phyloP scores from a whole-genome alignment of 2,113 vertebrate genomes.

The Abramis brama region DNA sequence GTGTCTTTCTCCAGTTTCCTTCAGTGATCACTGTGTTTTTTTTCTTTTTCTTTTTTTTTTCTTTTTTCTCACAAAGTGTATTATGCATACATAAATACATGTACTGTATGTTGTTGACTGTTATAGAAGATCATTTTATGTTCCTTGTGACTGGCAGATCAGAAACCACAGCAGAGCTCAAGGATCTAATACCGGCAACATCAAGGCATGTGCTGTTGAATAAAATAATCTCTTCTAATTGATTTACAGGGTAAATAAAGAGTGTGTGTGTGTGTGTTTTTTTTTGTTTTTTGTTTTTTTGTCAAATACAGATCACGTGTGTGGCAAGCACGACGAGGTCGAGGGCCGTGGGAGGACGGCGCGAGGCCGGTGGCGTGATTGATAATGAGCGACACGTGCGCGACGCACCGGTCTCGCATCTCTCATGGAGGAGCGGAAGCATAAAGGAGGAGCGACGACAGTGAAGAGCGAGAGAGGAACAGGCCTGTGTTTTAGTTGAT shows the following conservation, averaged over 20 bases:
- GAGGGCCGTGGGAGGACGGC: too few relatives aligned
- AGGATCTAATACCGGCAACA: constrained; percentile 7
- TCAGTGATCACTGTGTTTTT: background rate
- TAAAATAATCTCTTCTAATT: constrained; percentile 5
- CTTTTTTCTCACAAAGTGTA: background rate
- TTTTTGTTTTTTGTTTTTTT: constrained; percentile 15
- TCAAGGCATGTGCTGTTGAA: background rate
- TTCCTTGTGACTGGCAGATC: constrained; percentile 23
- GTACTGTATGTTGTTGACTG: too few relatives aligned
- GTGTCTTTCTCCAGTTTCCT: background rate
- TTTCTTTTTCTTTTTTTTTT: background rate
- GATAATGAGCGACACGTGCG: too few relatives aligned
- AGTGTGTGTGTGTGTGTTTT: background rate
- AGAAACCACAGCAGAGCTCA: constrained; percentile 34
- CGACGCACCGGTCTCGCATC: too few relatives aligned
- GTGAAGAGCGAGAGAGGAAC: too few relatives aligned
- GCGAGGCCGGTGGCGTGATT: too few relatives aligned
- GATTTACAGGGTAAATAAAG: constrained; percentile 26
- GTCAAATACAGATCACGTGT: background rate
- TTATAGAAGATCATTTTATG: constrained; percentile 11
- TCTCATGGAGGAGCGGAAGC: too few relatives aligned
- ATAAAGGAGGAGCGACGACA: too few relatives aligned
- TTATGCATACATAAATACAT: background rate
- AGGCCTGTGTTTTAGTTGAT: too few relatives aligned
- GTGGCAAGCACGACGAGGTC: too few relatives aligned